Evolutionary conservation across 2,113 vertebrate species (phyloP).

Genomic region (Electrona antarctica): DNA sequence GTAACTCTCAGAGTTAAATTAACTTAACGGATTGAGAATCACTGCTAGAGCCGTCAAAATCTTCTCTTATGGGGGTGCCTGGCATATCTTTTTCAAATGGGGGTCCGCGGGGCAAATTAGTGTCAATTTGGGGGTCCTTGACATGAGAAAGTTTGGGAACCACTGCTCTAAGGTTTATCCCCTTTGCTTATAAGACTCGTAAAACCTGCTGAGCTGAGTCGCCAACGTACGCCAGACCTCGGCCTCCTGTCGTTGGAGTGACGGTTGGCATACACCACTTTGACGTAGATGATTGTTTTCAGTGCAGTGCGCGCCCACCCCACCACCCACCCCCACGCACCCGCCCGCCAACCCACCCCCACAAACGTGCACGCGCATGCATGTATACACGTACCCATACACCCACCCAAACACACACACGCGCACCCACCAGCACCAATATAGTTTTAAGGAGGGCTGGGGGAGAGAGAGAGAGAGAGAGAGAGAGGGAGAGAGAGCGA

Average conservation of each 20-base stretch:
- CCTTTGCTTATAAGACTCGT: constrained; percentile 70
- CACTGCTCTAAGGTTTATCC: too few relatives aligned
- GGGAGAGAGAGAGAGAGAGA: too few relatives aligned
- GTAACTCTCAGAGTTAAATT: too few relatives aligned
- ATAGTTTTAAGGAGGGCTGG: too few relatives aligned
- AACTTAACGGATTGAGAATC: too few relatives aligned
- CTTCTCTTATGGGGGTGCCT: too few relatives aligned
- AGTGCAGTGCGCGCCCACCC: constrained; percentile 31
- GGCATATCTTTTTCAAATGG: too few relatives aligned
- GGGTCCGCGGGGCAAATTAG: too few relatives aligned
- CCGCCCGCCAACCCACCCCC: background rate
- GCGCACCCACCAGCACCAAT: constrained; percentile 24
- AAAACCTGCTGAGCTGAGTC: constrained; percentile 66
- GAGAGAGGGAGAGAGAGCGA: too few relatives aligned
- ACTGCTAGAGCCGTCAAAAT: too few relatives aligned
- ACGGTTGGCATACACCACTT: constrained; percentile 57
- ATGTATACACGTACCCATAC: constrained; percentile 1
- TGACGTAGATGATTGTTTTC: constrained; percentile 66
- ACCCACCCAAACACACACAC: constrained; percentile 7
- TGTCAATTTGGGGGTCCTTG: too few relatives aligned
- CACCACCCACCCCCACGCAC: constrained; percentile 3
- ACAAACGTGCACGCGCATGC: background rate
- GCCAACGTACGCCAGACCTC: constrained; percentile 27
- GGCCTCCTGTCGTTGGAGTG: constrained; percentile 50
- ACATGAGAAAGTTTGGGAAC: too few relatives aligned